Evolutionary conservation across 2,888 invertebrate genomes (phyloP), one percentile per base, ranked within the genome.

Genomic region (Buathra laborator): DNA sequence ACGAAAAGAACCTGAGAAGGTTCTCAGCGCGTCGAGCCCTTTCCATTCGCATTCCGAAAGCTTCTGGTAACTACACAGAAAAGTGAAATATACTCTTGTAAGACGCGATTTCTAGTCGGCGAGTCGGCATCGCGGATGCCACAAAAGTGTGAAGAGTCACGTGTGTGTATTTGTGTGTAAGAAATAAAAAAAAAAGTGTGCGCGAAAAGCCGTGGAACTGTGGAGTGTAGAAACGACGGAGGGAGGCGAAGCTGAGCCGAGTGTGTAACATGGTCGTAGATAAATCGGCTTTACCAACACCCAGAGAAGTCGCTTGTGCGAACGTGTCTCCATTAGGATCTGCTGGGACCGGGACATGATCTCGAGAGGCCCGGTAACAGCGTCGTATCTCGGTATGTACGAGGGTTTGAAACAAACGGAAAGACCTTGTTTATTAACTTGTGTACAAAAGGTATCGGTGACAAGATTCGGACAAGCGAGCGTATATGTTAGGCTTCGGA

Each of bases 81-180:
- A 91, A 92, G 91, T 92, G 90, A 92, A 92, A 92, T 92, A 92
- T 92, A 89, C 89, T 83, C 87, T 86, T 90, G 90, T 90, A 89
- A 90, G 91, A 90, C 90, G 90, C 89, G 90, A 90, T 89, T 78
- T 88, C 85, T 85, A 83, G 85, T 87, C 88, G 86, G 87, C 87
- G 84, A 86, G 88, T 37, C 85, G 86, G 85, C 86, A 88, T 86
- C 84, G 74, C 74, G 56, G 66, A 83, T 68, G 80, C 62, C 37
- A 68, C 48, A 74, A 76, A 74, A 72, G 71, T 32, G 62, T 51
- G 72, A 64, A 64, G 83, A 72, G 67, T 43, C 84, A 62, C n/a
- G 29, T 46, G 44, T 62, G 59, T 46, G 19, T n/a, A 74, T 5
- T 37, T 37, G 37, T 37, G 37, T 37, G 37, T 37, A 9, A 37